Percentiles rank a stretch among this genome's conserved stretches.
Conservation (phyloP, 2,888 invertebrate species). For the Melitaea athalia region DNA sequence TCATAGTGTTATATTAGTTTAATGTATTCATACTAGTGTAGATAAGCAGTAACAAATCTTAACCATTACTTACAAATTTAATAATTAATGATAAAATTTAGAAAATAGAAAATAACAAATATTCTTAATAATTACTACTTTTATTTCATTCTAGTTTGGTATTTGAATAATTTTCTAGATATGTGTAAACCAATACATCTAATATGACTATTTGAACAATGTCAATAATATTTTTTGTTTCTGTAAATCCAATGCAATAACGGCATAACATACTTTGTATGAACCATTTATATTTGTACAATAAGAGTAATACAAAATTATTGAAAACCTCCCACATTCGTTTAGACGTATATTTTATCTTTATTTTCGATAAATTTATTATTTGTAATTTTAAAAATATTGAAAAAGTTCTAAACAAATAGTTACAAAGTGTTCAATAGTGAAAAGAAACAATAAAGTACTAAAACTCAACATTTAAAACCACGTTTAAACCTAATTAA, state of each 20-base stretch:
- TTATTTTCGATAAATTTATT: background rate
- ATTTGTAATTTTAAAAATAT: background rate
- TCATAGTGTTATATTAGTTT: background rate
- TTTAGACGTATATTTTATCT: background rate
- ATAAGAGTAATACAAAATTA: background rate
- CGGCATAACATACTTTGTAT: background rate
- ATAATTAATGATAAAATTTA: background rate
- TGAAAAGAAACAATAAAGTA: too few relatives aligned
- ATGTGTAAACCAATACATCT: too few relatives aligned
- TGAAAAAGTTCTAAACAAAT: too few relatives aligned
- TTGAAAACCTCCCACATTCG: background rate
- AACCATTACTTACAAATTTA: background rate
- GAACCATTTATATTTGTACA: background rate
- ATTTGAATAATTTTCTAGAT: too few relatives aligned
- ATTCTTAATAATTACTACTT: background rate
- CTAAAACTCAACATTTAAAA: too few relatives aligned
- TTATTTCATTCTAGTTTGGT: too few relatives aligned
- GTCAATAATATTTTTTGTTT: background rate
- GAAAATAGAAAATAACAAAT: background rate
- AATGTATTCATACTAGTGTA: background rate
- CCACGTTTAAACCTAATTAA: too few relatives aligned
- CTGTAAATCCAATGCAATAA: background rate
- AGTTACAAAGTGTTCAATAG: too few relatives aligned
- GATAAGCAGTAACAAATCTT: background rate
- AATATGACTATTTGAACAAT: too few relatives aligned